These are phyloP conservation scores for Megathymus violae DNA, from an alignment of 1,140 invertebrate genomes.

Conservation along the genomic window DNA sequence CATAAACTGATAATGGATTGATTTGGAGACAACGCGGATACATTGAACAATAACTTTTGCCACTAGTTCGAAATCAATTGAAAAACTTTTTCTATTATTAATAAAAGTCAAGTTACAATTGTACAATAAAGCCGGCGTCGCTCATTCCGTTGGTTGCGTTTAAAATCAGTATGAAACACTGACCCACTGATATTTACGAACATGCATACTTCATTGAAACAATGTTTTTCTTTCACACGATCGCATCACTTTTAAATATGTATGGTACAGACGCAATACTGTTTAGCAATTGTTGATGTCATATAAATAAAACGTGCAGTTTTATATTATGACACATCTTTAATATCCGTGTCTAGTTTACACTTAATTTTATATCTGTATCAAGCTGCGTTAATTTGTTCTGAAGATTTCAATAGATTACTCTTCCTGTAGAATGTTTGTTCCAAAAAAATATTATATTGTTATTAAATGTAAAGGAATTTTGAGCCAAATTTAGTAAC, in stretches of 20 bases:
- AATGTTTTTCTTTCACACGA: constrained; percentile 12
- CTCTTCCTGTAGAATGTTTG: too few species aligned
- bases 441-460: too few species aligned
- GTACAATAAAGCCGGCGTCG: too few species aligned
- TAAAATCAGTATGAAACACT: constrained; percentile 2
- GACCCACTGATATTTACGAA: constrained; percentile 27
- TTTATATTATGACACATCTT: too few species aligned
- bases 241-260: neutral
- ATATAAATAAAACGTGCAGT: too few species aligned
- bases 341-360: too few species aligned
- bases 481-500: too few species aligned
- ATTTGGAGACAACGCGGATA: neutral
- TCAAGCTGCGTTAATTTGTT: too few species aligned
- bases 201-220: constrained; percentile 22
- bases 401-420: too few species aligned
- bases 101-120: constrained; percentile 1
- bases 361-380: too few species aligned
- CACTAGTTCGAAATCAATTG: neutral
- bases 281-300: too few species aligned
- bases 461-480: too few species aligned
- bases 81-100: constrained; percentile 12
- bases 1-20: constrained; percentile 15
- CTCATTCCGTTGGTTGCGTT: constrained; percentile 7
- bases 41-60: constrained; percentile 1
- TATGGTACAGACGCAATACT: neutral